Conservation (phyloP, 2,888 invertebrate species). For the Cantharis rustica region DNA sequence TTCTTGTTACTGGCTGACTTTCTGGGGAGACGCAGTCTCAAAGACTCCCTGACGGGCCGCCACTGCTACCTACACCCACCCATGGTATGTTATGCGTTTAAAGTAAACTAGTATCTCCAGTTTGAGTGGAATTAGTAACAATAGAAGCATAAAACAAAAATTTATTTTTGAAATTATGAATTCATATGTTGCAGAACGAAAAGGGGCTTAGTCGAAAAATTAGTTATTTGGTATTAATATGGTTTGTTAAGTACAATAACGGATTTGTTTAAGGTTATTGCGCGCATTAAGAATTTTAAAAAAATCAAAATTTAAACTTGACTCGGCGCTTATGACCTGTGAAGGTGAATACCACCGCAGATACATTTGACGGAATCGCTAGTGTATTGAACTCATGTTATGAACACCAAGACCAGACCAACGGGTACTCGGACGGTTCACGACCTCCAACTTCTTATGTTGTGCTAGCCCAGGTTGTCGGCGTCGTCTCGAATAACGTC, state of each 20-base stretch:
- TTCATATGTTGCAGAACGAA: background rate
- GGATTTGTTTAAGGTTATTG: background rate
- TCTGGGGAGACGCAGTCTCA: too few relatives aligned
- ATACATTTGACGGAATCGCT: slow-evolving; percentile 38
- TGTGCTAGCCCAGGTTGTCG: slow-evolving; percentile 7
- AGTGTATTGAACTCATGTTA: slow-evolving; percentile 44
- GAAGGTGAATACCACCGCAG: slow-evolving; percentile 25
- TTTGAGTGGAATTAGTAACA: background rate
- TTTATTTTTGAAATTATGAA: background rate
- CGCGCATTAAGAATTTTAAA: background rate
- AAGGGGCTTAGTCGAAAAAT: background rate
- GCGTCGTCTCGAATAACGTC: slow-evolving; percentile 14
- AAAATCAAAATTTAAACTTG: slow-evolving; percentile 2
- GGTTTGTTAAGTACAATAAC: background rate
- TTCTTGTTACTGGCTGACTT: too few relatives aligned
- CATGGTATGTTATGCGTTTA: background rate
- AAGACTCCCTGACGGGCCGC: too few relatives aligned
- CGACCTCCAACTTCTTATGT: slow-evolving; percentile 25
- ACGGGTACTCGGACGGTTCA: slow-evolving; percentile 28
- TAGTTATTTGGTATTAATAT: background rate
- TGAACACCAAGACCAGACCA: slow-evolving; percentile 28
- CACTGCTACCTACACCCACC: background rate
- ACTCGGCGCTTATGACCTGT: slow-evolving; percentile 3
- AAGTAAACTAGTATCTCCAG: background rate
- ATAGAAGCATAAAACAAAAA: background rate